Percentiles rank a stretch among this genome's conserved stretches.
These are phyloP conservation scores for Ephydatia muelleri DNA, from an alignment of 37 sponge, comb jelly and placozoan genomes.

Conservation along the genomic window DNA sequence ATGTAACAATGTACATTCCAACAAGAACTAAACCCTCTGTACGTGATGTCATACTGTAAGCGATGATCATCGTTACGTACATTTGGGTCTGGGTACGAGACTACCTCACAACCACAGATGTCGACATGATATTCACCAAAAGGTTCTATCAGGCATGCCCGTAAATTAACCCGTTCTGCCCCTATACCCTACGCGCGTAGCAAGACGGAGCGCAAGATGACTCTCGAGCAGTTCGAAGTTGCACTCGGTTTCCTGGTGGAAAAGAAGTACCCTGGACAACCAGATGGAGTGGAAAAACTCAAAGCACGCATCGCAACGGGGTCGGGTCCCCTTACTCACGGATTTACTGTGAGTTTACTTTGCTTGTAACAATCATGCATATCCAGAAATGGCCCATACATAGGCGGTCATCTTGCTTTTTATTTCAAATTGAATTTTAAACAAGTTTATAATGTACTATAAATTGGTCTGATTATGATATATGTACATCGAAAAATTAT, in stretches of 20 bases:
- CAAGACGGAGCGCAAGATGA: constrained; percentile 87
- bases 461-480: too few relatives aligned
- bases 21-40: too few relatives aligned
- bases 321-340: constrained; percentile 51
- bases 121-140: constrained; percentile 86
- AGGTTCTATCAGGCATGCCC: background rate
- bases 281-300: constrained; percentile 39
- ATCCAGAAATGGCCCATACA: background rate
- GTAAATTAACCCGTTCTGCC: too few relatives aligned
- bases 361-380: background rate
- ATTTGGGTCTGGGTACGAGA: too few relatives aligned
- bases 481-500: too few relatives aligned
- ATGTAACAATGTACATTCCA: too few relatives aligned
- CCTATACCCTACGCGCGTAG: constrained; percentile 53
- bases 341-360: constrained; percentile 64
- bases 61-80: too few relatives aligned
- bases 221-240: constrained; percentile 69
- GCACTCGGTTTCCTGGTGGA: constrained; percentile 66
- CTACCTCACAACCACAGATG: constrained; percentile 88
- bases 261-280: constrained; percentile 78
- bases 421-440: too few relatives aligned
- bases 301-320: constrained; percentile 7
- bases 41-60: too few relatives aligned
- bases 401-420: too few relatives aligned
- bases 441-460: too few relatives aligned